These are phyloP conservation scores for Perizoma affinitatum DNA, from an alignment of 2,888 invertebrate species.

Conservation along the genomic window DNA sequence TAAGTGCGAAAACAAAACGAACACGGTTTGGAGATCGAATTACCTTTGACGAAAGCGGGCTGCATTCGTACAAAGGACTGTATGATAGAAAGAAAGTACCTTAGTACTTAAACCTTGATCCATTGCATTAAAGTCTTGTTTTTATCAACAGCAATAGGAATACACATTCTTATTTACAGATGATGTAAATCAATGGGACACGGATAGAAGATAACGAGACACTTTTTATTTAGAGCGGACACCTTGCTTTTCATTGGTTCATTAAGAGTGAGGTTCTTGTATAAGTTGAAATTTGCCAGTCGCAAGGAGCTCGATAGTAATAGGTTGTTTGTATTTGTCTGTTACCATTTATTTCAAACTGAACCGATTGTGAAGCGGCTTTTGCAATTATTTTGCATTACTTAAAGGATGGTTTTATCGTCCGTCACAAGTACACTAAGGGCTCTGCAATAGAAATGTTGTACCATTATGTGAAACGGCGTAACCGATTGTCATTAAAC, in stretches of 20 bases:
- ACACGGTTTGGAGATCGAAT: conserved; percentile 74
- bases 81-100: conserved; percentile 46
- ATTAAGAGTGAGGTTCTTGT: not conserved
- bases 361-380: too few relatives aligned
- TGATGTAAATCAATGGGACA: conserved; percentile 8
- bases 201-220: not conserved
- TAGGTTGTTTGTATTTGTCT: too few relatives aligned
- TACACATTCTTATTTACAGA: not conserved
- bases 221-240: conserved; percentile 2
- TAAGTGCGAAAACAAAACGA: conserved; percentile 82
- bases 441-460: too few relatives aligned
- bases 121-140: conserved; percentile 37
- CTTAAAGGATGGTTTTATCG: too few relatives aligned
- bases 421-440: too few relatives aligned
- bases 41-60: conserved; percentile 75
- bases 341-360: too few relatives aligned
- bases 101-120: conserved; percentile 42
- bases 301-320: too few relatives aligned
- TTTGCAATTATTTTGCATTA: too few relatives aligned
- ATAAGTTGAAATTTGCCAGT: too few relatives aligned
- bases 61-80: conserved; percentile 72
- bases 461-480: too few relatives aligned
- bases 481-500: too few relatives aligned
- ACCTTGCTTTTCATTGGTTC: not conserved
- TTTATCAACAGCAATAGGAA: conserved; percentile 6